A percentile compares a stretch with the other conserved stretches of the same genome.
Conservation (phyloP, 2,888 invertebrate species). For the Scaptomyza flava region DNA sequence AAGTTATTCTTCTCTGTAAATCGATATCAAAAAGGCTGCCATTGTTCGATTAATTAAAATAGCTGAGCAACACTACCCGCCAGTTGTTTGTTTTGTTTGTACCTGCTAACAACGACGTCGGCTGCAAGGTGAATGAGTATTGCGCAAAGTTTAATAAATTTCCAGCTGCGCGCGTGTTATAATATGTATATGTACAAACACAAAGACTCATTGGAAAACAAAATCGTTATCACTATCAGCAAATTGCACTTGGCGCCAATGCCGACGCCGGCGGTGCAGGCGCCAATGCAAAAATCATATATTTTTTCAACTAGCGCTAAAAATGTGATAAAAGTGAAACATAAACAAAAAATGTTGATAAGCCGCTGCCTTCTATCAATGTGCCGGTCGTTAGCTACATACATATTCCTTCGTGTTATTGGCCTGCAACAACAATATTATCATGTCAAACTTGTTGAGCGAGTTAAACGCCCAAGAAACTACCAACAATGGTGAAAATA, state of each 20-base stretch:
- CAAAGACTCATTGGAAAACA: constrained; percentile 4
- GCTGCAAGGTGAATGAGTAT: constrained; percentile 65
- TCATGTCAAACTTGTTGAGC: constrained; percentile 74
- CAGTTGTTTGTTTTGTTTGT: constrained; percentile 73
- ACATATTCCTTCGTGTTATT: constrained; percentile 35
- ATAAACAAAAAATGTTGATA: constrained; percentile 75
- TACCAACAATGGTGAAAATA: constrained; percentile 72
- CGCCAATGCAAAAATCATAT: constrained; percentile 33
- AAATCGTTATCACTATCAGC: constrained; percentile 47
- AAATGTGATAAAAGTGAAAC: constrained; percentile 70
- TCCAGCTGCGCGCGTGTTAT: constrained; percentile 50
- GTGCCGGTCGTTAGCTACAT: constrained; percentile 54
- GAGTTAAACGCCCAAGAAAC: constrained; percentile 65
- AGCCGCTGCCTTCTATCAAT: constrained; percentile 61
- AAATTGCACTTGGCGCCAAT: constrained; percentile 39
- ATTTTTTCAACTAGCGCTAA: constrained; percentile 46
- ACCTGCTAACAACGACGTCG: constrained; percentile 59
- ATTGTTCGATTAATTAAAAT: constrained; percentile 7
- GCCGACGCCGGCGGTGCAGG: constrained; percentile 6
- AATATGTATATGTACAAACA: constrained; percentile 1
- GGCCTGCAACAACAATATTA: constrained; percentile 62
- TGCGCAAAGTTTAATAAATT: constrained; percentile 40
- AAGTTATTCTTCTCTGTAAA: background rate
- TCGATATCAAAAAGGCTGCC: constrained; percentile 22
- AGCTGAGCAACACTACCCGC: constrained; percentile 47